A percentile compares a stretch with the other conserved stretches of the same genome.
Conservation (phyloP, 2,797 vertebrate species). For the Catamblyrhynchus diadema region DNA sequence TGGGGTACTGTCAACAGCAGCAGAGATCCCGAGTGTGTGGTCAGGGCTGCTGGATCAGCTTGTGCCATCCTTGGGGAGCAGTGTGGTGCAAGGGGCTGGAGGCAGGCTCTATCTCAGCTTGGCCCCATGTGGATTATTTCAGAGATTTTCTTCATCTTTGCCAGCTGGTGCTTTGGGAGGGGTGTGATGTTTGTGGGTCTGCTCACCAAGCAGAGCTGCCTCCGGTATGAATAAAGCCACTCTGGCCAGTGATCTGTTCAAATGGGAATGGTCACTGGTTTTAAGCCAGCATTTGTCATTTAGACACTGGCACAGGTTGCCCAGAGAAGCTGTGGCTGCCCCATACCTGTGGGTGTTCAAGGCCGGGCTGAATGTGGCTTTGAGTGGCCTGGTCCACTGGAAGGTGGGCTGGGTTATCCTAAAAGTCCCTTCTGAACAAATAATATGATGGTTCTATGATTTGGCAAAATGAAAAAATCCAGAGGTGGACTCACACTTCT, state of each 20-base stretch:
- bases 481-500: rapidly evolving
- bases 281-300: background rate
- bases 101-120: background rate
- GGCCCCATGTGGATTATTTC: background rate
- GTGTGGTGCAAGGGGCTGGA: background rate
- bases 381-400: background rate
- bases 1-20: background rate
- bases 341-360: background rate
- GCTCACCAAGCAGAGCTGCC: background rate
- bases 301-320: background rate
- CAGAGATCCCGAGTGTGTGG: background rate
- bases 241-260: background rate
- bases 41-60: background rate
- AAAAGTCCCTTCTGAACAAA: background rate
- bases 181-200: background rate
- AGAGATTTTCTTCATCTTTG: background rate
- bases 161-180: background rate
- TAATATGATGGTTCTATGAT: background rate
- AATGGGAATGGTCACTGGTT: background rate
- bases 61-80: background rate
- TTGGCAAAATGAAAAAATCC: background rate
- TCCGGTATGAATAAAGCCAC: rapidly evolving
- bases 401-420: background rate
- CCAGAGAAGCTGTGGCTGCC: background rate
- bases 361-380: background rate